A percentile compares a stretch with the other conserved stretches of the same genome.
phyloP scores from a whole-genome alignment of 2,888 invertebrate species.

The Anticlea derivata region DNA sequence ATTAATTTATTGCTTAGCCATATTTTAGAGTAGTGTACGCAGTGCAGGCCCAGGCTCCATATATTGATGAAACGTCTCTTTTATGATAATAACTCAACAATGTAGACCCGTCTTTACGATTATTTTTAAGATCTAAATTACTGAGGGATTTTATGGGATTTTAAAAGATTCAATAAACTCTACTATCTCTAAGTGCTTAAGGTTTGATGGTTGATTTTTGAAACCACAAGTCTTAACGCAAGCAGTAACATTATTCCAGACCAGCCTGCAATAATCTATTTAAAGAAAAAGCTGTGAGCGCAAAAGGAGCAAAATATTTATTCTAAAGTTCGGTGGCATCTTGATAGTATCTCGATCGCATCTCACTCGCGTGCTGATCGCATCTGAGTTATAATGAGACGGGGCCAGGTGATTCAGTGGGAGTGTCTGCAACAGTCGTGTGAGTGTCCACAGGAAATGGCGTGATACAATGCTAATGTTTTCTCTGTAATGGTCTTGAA shows the following conservation, averaged over 20 bases:
- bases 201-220: conserved; percentile 7
- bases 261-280: conserved; percentile 14
- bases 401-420: conserved; percentile 34
- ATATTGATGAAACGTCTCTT: too few species aligned
- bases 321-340: conserved; percentile 48
- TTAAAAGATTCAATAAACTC: neutral
- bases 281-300: conserved; percentile 18
- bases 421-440: conserved; percentile 27
- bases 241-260: conserved; percentile 1
- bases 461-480: conserved; percentile 37
- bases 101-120: neutral
- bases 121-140: neutral
- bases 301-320: conserved; percentile 46
- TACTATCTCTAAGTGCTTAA: neutral
- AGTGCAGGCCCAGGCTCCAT: too few species aligned
- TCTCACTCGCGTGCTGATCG: conserved; percentile 74
- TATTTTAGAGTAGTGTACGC: too few species aligned
- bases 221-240: neutral
- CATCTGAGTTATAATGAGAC: conserved; percentile 72
- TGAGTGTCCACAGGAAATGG: conserved; percentile 33
- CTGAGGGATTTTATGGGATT: too few species aligned
- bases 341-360: conserved; percentile 67
- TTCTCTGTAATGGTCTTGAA: conserved; percentile 15
- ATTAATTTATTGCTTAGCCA: too few species aligned
- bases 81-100: neutral